These are phyloP conservation scores for Mythimna lalbum DNA, from an alignment of 2,888 invertebrate species.

Conservation along the genomic window DNA sequence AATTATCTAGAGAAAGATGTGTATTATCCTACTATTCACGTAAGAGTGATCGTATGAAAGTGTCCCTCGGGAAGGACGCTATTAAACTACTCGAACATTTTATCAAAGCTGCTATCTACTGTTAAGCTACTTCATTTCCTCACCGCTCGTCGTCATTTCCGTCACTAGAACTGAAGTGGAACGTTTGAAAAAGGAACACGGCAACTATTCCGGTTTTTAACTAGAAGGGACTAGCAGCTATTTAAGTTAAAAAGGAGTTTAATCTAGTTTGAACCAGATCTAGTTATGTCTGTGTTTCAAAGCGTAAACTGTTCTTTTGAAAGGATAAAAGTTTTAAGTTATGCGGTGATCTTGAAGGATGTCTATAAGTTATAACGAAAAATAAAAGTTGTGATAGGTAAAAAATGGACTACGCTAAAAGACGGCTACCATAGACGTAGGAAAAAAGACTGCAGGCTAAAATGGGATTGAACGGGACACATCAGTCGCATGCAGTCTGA, in stretches of 20 bases:
- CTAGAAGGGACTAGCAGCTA: slow-evolving; percentile 30
- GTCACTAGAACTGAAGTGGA: slow-evolving; percentile 47
- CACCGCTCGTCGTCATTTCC: slow-evolving; percentile 61
- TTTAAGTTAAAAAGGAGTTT: slow-evolving; percentile 24
- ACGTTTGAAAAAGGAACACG: slow-evolving; percentile 49
- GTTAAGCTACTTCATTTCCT: slow-evolving; percentile 61
- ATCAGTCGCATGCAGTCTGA: too few species aligned
- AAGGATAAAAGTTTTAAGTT: neutral
- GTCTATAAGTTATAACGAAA: neutral
- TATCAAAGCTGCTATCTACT: slow-evolving; percentile 3
- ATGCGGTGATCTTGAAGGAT: neutral
- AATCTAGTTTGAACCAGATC: slow-evolving; percentile 7
- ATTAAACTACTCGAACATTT: slow-evolving; percentile 10
- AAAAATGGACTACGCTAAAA: too few species aligned
- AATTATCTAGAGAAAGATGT: too few species aligned
- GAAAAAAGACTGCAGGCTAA: too few species aligned
- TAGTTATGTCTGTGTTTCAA: neutral
- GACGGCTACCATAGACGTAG: too few species aligned
- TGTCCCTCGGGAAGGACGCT: too few species aligned
- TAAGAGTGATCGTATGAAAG: too few species aligned
- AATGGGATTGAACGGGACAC: too few species aligned
- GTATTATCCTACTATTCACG: too few species aligned
- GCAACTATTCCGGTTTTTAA: slow-evolving; percentile 53
- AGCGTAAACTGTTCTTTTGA: slow-evolving; percentile 12
- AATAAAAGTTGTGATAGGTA: neutral